These are phyloP conservation scores for Pygmarrhopalites habei DNA, from an alignment of 1,140 invertebrate species.

Conservation along the genomic window DNA sequence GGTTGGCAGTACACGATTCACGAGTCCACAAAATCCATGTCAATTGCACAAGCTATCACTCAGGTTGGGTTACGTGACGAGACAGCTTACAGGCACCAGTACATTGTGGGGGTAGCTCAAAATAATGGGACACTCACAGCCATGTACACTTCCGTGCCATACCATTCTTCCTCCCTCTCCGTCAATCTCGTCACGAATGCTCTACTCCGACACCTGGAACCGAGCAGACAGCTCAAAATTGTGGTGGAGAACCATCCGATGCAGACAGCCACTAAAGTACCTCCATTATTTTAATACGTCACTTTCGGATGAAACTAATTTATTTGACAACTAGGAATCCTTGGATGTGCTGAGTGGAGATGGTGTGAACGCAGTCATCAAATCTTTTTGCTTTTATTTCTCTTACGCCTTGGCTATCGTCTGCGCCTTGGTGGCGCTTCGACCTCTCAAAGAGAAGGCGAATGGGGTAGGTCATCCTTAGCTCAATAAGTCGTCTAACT, in stretches of 20 bases:
- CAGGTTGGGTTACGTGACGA: neutral
- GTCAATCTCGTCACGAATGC: constrained; percentile 12
- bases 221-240: neutral
- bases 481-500: neutral
- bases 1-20: too few relatives aligned
- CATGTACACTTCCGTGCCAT: constrained; percentile 8
- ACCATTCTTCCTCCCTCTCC: constrained; percentile 8
- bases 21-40: too few relatives aligned
- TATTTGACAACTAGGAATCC: constrained; percentile 7
- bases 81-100: neutral
- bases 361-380: neutral
- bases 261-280: neutral
- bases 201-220: neutral
- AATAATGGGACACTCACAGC: neutral
- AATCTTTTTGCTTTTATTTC: constrained; percentile 4
- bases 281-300: too few relatives aligned
- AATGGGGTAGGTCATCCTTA: neutral
- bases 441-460: constrained; percentile 1
- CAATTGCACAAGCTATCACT: too few relatives aligned
- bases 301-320: too few relatives aligned
- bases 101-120: neutral
- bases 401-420: constrained; percentile 3
- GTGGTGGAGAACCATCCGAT: constrained; percentile 13
- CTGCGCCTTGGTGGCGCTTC: constrained; percentile 2
- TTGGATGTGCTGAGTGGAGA: neutral